These are phyloP conservation scores for Corythoichthys haematopterus DNA, from an alignment of 2,113 vertebrate species.

Conservation along the genomic window DNA sequence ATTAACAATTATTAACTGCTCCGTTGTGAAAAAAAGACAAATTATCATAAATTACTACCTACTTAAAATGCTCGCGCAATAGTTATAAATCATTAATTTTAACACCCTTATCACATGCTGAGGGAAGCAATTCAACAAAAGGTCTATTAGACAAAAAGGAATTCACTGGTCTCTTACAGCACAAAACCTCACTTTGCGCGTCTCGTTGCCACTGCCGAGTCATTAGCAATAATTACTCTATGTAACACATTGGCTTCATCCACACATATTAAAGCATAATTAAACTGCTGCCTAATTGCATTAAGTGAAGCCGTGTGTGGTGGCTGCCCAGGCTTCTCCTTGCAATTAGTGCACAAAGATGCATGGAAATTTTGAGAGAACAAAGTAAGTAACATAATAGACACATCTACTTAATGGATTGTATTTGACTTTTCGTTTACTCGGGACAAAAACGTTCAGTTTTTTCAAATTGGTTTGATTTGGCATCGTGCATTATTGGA, in stretches of 20 bases:
- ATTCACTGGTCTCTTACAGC: slow-evolving; percentile 62
- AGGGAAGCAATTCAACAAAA: slow-evolving; percentile 72
- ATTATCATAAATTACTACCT: slow-evolving; percentile 76
- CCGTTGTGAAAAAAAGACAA: slow-evolving; percentile 69
- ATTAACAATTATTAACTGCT: slow-evolving; percentile 75
- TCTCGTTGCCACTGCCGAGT: slow-evolving; percentile 49
- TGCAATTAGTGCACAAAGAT: slow-evolving; percentile 34
- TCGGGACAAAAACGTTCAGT: background rate
- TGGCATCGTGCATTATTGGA: background rate
- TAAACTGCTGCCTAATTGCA: slow-evolving; percentile 63
- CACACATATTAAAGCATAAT: slow-evolving; percentile 72
- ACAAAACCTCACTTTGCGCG: slow-evolving; percentile 48
- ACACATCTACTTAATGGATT: background rate
- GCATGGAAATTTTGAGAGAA: slow-evolving; percentile 12
- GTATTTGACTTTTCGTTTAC: background rate
- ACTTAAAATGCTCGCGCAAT: slow-evolving; percentile 75
- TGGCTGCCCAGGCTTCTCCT: slow-evolving; percentile 25
- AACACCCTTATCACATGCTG: slow-evolving; percentile 69
- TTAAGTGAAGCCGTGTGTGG: slow-evolving; percentile 56
- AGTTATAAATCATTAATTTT: slow-evolving; percentile 77
- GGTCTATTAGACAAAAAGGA: slow-evolving; percentile 70
- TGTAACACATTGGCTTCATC: slow-evolving; percentile 64
- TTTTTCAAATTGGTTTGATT: background rate
- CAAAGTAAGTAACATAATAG: slow-evolving; percentile 3
- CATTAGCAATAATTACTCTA: slow-evolving; percentile 70